Evolutionary conservation across 2,113 vertebrate species (phyloP), one percentile per base, ranked within the genome.

Genomic region (Chaetodon trifascialis): DNA sequence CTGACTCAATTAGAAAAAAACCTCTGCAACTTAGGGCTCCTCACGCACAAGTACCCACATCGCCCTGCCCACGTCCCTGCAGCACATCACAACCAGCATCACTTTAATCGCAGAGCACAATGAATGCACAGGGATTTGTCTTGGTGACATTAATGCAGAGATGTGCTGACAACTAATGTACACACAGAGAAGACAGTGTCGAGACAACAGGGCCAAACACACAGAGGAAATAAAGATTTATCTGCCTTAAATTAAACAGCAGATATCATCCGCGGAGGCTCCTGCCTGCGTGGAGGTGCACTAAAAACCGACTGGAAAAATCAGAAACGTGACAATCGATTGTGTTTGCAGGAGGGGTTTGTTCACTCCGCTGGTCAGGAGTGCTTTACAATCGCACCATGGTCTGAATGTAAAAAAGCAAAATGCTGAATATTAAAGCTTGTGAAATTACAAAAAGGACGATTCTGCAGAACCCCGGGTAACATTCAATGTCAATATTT

Each of bases 1-100:
- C 93, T 93, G 92, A 93, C 91, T 94, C 93, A 93, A 95, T 94
- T 91, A 94, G 88, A 91, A 92, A 91, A 88, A 93, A 94, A 93
- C 84, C 92, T 93, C 89, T 92, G 91, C 91, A 94, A 94, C 92
- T 94, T 90, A 89, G 90, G 88, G 84, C 86, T 89, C 87, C 89
- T 91, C 87, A 80, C 92, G 72, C 90, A 92, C 84, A 91, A 89
- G 88, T 80, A 87, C 92, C 91, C 91, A 91, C 88, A 88, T 42
- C 51, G 83, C 64, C 83, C 89, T 83, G 87, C 93, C 93, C 91
- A 92, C 93, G 73, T 84, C 88, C 84, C 89, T 88, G 90, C 86
- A 90, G 86, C 92, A 79, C 82, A 86, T 85, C 92, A 72, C 85
- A 77, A 59, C 80, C 83, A 2, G 65, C 87, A 70, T 68, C 76